phyloP scores from a whole-genome alignment of 2,797 vertebrate species.

The Graptemys geographica region DNA sequence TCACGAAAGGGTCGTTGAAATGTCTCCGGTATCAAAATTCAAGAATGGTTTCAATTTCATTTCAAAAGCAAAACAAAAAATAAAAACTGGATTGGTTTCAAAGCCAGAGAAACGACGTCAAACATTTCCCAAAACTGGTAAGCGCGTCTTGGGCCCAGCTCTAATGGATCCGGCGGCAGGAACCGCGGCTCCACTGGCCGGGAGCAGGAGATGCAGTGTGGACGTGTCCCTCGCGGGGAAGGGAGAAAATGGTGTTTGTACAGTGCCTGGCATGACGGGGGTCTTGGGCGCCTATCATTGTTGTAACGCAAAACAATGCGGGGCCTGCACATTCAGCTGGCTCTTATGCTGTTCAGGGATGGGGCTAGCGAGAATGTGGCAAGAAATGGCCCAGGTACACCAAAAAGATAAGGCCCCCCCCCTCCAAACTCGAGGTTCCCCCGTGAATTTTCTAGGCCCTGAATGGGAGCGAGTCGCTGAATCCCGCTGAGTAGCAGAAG shows the following conservation, averaged over 20 bases:
- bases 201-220: constrained; percentile 15
- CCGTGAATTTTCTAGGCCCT: rapidly evolving
- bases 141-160: constrained; percentile 10
- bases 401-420: too few relatives aligned
- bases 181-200: constrained; percentile 5
- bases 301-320: neutral
- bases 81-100: neutral
- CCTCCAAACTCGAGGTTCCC: rapidly evolving
- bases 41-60: neutral
- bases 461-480: neutral
- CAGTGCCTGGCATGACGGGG: neutral
- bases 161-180: constrained; percentile 16
- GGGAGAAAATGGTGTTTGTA: neutral
- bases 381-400: neutral
- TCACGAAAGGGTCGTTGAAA: neutral
- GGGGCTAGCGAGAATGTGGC: neutral
- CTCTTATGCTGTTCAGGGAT: neutral
- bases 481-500: rapidly evolving
- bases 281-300: neutral
- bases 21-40: neutral
- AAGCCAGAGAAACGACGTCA: neutral
- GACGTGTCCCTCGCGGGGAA: neutral
- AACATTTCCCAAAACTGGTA: neutral
- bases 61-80: too few relatives aligned
- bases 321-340: neutral